Evolutionary conservation across 2,113 vertebrate genomes (phyloP), one percentile per base, ranked within the genome.

Genomic region (Solea senegalensis): DNA sequence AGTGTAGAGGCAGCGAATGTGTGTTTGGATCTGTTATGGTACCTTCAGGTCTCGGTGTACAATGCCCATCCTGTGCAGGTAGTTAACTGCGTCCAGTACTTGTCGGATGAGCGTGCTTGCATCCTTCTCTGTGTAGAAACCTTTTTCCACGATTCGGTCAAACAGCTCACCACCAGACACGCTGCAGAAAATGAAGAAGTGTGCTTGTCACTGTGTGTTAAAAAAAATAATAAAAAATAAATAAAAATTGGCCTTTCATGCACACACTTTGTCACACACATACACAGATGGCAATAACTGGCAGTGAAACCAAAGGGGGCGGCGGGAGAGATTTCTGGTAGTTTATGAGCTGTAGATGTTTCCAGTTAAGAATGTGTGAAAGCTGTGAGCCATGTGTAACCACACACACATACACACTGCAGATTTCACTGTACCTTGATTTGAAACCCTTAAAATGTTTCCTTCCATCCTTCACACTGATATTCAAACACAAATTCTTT

Each of bases 71-170:
- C 56, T 88, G 82, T 91, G 90, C 69, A 90, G 84, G 70, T 90
- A 91, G 84, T 89, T 84, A 0, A 90, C 88, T 1, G 90, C 90
- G 0, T 91, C 88, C 82, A 90, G 78, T 26, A 91, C 90, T 57
- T 91, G 88, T 16, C 86, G 69, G 64, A 90, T 90, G 60, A 91
- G 63, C 5, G 88, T 84, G 68, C 90, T 90, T 0, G 90, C 90
- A n/a, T 91, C 88, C 61, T 90, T 90, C 70, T 90, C 90, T 0
- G 90, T 90, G 78, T 91, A 91, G 60, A 91, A 91, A 46, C 89
- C 89, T 59, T 91, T 91, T 39, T 91, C 90, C 51, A 91, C 88
- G 3, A 91, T 91, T 7, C 88, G 72, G 78, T 90, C 90, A 3
- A 90, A 90, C 49, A 90, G 74, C 70, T 91, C 90, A 0, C 90